Conservation (phyloP, 2,888 invertebrate genomes). For the Octodonta nipae region DNA sequence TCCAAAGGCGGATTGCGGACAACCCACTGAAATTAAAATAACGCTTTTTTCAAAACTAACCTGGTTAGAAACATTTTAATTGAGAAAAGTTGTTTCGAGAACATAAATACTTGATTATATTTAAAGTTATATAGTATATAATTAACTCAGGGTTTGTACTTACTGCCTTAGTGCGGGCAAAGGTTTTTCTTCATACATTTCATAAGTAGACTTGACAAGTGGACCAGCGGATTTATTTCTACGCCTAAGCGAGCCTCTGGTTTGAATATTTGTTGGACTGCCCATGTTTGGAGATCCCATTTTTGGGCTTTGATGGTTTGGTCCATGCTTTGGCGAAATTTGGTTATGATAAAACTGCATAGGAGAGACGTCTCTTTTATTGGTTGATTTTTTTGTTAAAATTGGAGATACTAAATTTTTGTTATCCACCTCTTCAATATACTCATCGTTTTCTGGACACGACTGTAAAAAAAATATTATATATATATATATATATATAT, state of each 20-base stretch:
- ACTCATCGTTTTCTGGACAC: constrained; percentile 47
- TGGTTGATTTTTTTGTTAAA: constrained; percentile 28
- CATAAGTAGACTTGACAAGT: constrained; percentile 51
- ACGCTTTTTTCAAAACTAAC: too few relatives aligned
- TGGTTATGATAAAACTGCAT: constrained; percentile 35
- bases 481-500: too few relatives aligned
- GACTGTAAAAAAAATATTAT: constrained; percentile 35
- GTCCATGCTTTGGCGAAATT: constrained; percentile 39
- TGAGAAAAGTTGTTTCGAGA: too few relatives aligned
- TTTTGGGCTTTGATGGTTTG: constrained; percentile 38
- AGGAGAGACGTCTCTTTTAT: constrained; percentile 36
- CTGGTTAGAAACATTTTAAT: too few relatives aligned
- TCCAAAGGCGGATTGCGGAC: too few relatives aligned
- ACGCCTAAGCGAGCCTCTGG: constrained; percentile 42
- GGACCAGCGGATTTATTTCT: constrained; percentile 55
- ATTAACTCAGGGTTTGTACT: too few relatives aligned
- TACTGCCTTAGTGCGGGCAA: constrained; percentile 77
- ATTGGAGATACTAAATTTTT: constrained; percentile 32
- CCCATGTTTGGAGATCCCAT: constrained; percentile 31
- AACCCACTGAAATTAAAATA: too few relatives aligned
- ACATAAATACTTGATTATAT: too few relatives aligned
- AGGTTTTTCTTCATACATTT: constrained; percentile 76
- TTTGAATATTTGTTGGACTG: constrained; percentile 41
- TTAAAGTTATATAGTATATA: too few relatives aligned
- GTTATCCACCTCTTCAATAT: constrained; percentile 37